Evolutionary conservation across 2,888 invertebrate genomes (phyloP), one percentile per base, ranked within the genome.

Genomic region (Polydesmus complanatus): DNA sequence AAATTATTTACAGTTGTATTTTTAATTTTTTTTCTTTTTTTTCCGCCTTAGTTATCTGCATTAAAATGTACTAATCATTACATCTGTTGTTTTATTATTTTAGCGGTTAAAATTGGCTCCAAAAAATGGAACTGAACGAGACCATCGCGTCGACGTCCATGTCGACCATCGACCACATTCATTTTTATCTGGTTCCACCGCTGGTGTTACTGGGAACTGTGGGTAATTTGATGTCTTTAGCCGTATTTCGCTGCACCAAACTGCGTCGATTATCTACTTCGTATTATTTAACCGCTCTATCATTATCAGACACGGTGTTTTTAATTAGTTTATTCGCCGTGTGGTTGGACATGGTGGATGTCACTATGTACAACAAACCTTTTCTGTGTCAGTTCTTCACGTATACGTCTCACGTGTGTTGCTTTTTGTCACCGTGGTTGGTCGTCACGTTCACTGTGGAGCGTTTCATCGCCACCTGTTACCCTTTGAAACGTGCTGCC

Each of bases 401-500:
- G 3, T 60, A 60, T 22, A 22, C 57, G 21, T 2, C 49, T 3
- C 37, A 54, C 18, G 58, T 62, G 22, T 62, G 54, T 49, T 5
- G 23, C 18, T 58, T 58, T 22, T 23, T 54, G 27, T 58, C 58
- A 3, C 49, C 55, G 3, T 59, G 59, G 62, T 49, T 59, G 14
- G 56, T 62, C 11, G 62, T 58, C 27, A 47, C 51, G 27, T 62
- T 62, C 50, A 62, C 59, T 37, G 47, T 59, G 1, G 58, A 62
- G 19, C 19, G 55, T 23, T 62, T 49, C 51, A 55, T 59, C n/a
- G 59, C 54, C 25, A 54, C 58, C 3, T 26, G 51, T 27, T 59
- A 61, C 54, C 82, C 82, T 0, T 68, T 82, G 14, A 78, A 78
- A 58, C 76, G 86, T 1, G 83, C 81, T 62, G 79, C 80, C 2